Evolutionary conservation across 2,888 invertebrate species (phyloP), one percentile per base, ranked within the genome.

Genomic region (Metopia argyrocephala): DNA sequence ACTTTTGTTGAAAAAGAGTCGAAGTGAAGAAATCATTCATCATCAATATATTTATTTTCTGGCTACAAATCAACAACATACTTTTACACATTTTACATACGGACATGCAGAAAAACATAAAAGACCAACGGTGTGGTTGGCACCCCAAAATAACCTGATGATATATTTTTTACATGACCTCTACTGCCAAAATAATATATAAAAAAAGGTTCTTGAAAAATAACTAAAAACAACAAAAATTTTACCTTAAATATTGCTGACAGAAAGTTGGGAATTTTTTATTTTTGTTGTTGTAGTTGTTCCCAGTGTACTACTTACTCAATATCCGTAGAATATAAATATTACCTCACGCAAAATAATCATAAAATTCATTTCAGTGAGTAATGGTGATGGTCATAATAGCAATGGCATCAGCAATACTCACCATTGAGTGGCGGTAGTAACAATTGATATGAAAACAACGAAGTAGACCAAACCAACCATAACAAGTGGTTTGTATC

Each of bases 271-370:
- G 27, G 27, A 27, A 65, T 21, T 3, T 57, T 27, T 68, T 62
- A 48, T 12, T 31, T 38, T 38, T 38, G 45, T 6, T 61, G 18
- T 27, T 21, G 48, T 20, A 20, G 56, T 3, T 18, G 31, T 23
- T 20, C 18, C 52, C 52, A 6, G 70, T 61, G 62, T 21, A 66
- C 54, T 70, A 70, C 70, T 80, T 76, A 59, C 46, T 50, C 76
- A 73, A 76, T 74, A 76, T 69, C 69, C 80, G 52, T 59, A 38
- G 64, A 59, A 80, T 56, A 76, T 76, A 73, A 80, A 80, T 76
- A 74, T 61, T 73, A 65, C 73, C 76, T 76, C 80, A 80, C 80
- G 76, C 80, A 80, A 76, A 69, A 80, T 76, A 76, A 80, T 76
- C 76, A 80, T 80, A 80, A 80, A 80, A 76, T 76, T 74, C 73